Evolutionary conservation across 2,888 invertebrate genomes (phyloP).

Genomic region (Tenthredo livida): DNA sequence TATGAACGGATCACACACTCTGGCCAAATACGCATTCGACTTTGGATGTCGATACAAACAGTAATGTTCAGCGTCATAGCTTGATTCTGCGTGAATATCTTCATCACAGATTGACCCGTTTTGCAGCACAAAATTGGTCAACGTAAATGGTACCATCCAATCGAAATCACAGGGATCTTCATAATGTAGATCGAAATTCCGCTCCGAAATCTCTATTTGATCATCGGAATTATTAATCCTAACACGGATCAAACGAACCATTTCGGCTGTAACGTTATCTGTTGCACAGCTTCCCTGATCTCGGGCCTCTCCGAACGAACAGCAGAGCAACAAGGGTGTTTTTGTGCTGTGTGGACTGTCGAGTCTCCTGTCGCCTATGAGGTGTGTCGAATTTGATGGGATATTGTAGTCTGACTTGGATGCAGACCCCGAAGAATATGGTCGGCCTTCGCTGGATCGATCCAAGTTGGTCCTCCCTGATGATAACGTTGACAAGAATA

Average conservation of each 20-base stretch:
- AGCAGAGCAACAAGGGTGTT: background rate
- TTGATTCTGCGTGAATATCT: background rate
- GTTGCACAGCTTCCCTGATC: background rate
- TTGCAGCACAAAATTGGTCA: background rate
- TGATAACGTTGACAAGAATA: background rate
- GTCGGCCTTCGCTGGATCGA: background rate
- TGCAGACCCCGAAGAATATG: background rate
- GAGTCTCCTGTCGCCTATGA: too few species aligned
- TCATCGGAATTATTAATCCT: background rate
- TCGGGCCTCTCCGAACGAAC: background rate
- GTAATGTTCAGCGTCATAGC: background rate
- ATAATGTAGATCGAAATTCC: background rate
- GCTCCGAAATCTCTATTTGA: too few species aligned
- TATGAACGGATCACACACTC: background rate
- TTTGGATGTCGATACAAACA: background rate
- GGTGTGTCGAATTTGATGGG: background rate
- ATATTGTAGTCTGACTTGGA: background rate
- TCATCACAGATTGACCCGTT: background rate
- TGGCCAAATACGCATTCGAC: background rate
- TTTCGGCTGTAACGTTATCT: background rate
- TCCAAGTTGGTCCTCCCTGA: background rate
- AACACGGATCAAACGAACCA: background rate
- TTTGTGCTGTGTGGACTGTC: background rate
- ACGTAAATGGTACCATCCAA: constrained; percentile 14
- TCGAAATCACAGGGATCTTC: background rate